Conservation (phyloP, 2,888 invertebrate genomes). For the Drosophila kokeensis region DNA sequence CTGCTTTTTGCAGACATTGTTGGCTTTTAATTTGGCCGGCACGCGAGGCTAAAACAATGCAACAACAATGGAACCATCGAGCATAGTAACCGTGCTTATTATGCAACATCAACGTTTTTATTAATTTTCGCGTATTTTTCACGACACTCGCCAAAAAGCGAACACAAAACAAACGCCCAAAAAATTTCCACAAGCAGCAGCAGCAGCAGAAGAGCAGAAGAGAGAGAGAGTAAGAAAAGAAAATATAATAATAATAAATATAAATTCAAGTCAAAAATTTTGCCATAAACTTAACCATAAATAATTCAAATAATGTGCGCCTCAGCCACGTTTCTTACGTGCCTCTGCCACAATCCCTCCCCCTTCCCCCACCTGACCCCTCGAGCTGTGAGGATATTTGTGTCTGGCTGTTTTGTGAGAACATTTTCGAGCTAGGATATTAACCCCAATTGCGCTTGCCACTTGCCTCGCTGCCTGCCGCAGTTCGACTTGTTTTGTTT, state of each 20-base stretch:
- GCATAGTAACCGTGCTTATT: conserved; percentile 60
- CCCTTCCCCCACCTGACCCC: background rate
- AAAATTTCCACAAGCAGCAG: conserved; percentile 44
- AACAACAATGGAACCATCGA: conserved; percentile 11
- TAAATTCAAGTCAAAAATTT: conserved; percentile 79
- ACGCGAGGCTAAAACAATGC: conserved; percentile 49
- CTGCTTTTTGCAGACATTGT: conserved; percentile 72
- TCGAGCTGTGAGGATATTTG: conserved; percentile 11
- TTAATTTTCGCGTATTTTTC: conserved; percentile 78
- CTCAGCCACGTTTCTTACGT: conserved; percentile 24
- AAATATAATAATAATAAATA: conserved; percentile 26
- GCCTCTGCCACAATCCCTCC: background rate
- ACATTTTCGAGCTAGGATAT: conserved; percentile 78
- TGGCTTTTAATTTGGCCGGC: conserved; percentile 76
- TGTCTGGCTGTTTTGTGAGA: conserved; percentile 50
- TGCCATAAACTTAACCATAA: conserved; percentile 80
- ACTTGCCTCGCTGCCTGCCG: conserved; percentile 58
- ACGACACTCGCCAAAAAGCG: conserved; percentile 35
- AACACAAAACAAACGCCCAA: conserved; percentile 12
- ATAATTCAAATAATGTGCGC: conserved; percentile 76
- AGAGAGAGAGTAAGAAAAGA: conserved; percentile 10
- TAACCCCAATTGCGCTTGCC: conserved; percentile 79
- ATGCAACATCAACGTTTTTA: conserved; percentile 65
- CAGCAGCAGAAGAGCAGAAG: too few species aligned
- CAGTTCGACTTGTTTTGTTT: conserved; percentile 30